Percentiles rank a stretch among this genome's conserved stretches.
Conservation (phyloP, 2,113 vertebrate genomes). For the Odontophorus gujanensis region DNA sequence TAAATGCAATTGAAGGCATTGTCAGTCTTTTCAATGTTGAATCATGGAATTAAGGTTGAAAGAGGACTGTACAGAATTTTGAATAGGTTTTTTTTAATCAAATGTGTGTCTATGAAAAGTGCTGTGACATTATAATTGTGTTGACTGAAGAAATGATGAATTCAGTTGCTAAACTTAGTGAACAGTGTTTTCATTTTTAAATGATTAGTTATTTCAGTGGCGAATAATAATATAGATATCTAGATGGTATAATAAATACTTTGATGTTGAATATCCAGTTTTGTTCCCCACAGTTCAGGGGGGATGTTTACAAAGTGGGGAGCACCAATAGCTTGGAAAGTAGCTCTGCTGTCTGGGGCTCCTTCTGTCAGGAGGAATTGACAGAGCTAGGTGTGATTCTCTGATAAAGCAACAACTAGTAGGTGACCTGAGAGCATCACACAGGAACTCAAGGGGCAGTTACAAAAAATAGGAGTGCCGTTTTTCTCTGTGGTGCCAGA, state of each 20-base stretch:
- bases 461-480: neutral
- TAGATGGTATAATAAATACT: neutral
- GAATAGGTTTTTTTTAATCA: neutral
- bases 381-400: neutral
- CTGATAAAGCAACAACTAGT: neutral
- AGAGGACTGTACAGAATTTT: neutral
- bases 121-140: neutral
- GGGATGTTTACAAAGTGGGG: neutral
- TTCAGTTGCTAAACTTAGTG: neutral
- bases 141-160: neutral
- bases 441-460: neutral
- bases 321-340: neutral
- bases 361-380: neutral
- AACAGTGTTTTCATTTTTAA: neutral
- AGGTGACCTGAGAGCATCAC: neutral
- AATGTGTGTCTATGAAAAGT: neutral
- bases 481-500: neutral
- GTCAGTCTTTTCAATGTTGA: neutral
- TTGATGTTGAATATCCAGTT: neutral
- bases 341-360: neutral
- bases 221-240: neutral
- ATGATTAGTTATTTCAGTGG: neutral
- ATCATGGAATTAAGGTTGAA: neutral
- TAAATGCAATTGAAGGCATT: neutral
- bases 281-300: neutral